Conservation (phyloP, 2,113 vertebrate species). For the Hippolais icterina region DNA sequence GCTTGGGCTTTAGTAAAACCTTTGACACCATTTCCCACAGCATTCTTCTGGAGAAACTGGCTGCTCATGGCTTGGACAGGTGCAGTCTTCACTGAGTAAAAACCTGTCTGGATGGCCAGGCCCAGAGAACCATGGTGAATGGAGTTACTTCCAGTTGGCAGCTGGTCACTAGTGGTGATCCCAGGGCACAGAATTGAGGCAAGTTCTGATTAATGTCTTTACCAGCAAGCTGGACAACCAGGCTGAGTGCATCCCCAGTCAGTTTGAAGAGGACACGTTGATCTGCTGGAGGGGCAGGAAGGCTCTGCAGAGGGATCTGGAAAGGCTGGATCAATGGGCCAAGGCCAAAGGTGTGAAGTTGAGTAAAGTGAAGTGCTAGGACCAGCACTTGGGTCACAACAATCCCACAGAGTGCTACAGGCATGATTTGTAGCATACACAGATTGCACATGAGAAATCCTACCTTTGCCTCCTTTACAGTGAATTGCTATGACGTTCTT, state of each 20-base stretch:
- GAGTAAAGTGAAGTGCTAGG: neutral
- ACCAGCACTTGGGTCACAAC: neutral
- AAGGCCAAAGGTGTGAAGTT: neutral
- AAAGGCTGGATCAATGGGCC: neutral
- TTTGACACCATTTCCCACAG: neutral
- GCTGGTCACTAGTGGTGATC: neutral
- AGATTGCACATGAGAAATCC: neutral
- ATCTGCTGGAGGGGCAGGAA: neutral
- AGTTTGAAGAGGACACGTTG: neutral
- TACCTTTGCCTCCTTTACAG: constrained; percentile 98
- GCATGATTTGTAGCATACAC: neutral
- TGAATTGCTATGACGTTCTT: constrained; percentile 88
- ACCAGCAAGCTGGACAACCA: neutral
- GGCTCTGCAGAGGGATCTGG: neutral
- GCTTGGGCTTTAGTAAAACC: neutral
- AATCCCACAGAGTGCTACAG: neutral
- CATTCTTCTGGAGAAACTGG: neutral
- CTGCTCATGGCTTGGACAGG: neutral
- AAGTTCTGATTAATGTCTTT: neutral
- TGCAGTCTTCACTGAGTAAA: neutral
- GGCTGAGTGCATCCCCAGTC: neutral
- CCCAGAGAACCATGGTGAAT: accelerated
- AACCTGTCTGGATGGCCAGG: neutral
- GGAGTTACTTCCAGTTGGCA: neutral
- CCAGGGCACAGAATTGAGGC: too few relatives aligned